Base-by-base conservation (phyloP, 2,113 vertebrate species). In the Barbus barbus region DNA sequence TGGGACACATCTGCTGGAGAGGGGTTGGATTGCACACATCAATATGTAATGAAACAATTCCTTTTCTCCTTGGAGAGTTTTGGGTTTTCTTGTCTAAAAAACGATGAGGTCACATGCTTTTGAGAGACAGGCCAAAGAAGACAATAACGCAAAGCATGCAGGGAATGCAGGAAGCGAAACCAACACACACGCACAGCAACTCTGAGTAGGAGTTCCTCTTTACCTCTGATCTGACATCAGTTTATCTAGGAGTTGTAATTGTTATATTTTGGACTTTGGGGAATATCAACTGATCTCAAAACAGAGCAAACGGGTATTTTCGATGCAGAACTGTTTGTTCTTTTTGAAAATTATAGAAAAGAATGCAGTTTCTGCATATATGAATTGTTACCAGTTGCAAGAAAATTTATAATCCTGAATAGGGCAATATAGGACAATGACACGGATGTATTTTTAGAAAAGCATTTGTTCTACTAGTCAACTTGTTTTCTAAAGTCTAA, bases 111-210 rank as follows among this genome's bases (percentile, higher is more conserved):
- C 92, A 90, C 41, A 16, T 79, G 48, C 83, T 44, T 83, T 56
- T 44, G 16, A 86, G 46, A 78, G 53, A 41, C 28, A 46, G 36
- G 22, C 84, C 77, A 0, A 28, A 0, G 51, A 65, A 31, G 80
- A 92, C 92, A 93, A 92, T 86, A 26, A 41, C 79, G 13, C 46
- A 41, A 3, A 87, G 87, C 88, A 91, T 84, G 86, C 31, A 18
- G 89, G 72, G 92, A 93, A 94, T 93, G 91, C 88, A 91, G 93
- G 93, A 93, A 93, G 91, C 86, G 92, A 94, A 94, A 94, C 92
- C 89, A 81, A n/a, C n/a, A n/a, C n/a, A n/a, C n/a, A n/a, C n/a
- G n/a, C n/a, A n/a, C n/a, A n/a, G n/a, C n/a, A n/a, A 69, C 22
- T 48, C 24, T 0, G n/a, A 11, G 53, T 22, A 46, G 24, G 36